A percentile compares a stretch with the other conserved stretches of the same genome.
These are phyloP conservation scores for Erebia aethiops DNA, from an alignment of 2,888 invertebrate genomes.

Conservation along the genomic window DNA sequence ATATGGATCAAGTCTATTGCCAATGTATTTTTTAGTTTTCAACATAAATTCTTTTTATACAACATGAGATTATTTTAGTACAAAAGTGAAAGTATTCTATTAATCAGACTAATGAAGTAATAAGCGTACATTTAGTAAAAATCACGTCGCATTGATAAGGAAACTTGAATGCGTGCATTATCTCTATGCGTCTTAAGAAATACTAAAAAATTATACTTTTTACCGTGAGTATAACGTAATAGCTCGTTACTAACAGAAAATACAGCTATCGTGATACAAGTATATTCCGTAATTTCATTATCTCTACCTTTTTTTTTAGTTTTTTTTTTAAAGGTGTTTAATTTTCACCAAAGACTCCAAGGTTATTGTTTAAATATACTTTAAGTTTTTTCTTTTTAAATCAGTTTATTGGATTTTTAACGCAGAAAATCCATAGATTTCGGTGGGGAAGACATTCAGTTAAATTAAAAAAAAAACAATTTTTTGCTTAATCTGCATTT, in stretches of 20 bases:
- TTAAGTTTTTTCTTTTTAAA: too few relatives aligned
- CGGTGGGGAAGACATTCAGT: too few relatives aligned
- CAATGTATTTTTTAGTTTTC: too few relatives aligned
- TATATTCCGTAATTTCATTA: slow-evolving; percentile 1
- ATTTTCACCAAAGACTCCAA: too few relatives aligned
- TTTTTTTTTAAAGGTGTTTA: neutral
- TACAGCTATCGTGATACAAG: neutral
- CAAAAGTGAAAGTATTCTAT: slow-evolving; percentile 34
- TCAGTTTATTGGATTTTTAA: too few relatives aligned
- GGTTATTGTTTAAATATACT: too few relatives aligned
- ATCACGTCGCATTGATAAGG: slow-evolving; percentile 41
- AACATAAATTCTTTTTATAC: too few relatives aligned
- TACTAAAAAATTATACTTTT: slow-evolving; percentile 34
- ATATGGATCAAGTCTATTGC: too few relatives aligned
- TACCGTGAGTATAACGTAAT: slow-evolving; percentile 15
- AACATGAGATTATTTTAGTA: slow-evolving; percentile 25
- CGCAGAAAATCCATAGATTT: too few relatives aligned
- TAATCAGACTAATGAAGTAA: slow-evolving; percentile 24
- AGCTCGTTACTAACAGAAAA: neutral
- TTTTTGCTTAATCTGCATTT: too few relatives aligned
- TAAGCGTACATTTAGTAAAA: slow-evolving; percentile 24
- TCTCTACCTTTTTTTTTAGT: neutral
- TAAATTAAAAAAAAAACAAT: too few relatives aligned
- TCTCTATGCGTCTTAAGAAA: slow-evolving; percentile 40
- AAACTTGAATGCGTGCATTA: slow-evolving; percentile 39